Evolutionary conservation across 2,797 vertebrate genomes (phyloP).

Genomic region (Sebastes itinus): DNA sequence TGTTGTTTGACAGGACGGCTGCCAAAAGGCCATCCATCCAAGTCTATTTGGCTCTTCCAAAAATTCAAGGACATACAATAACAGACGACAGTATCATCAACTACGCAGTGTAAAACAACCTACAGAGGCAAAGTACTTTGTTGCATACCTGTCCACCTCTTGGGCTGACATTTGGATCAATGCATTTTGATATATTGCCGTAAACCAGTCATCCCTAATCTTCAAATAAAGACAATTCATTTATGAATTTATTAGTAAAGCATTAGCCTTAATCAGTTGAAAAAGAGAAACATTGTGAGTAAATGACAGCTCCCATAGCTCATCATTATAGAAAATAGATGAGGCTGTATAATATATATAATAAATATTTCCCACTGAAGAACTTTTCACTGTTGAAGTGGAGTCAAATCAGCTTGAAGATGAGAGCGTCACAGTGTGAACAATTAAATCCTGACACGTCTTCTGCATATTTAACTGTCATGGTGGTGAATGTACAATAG

Average conservation of each 20-base stretch:
- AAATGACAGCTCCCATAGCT: conserved; percentile 3
- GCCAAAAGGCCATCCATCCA: conserved; percentile 43
- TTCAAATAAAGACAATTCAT: background rate
- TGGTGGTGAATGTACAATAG: conserved; percentile 25
- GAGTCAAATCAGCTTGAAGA: conserved; percentile 50
- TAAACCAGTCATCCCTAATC: background rate
- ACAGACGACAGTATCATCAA: conserved; percentile 15
- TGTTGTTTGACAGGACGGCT: conserved; percentile 22
- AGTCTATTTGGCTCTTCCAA: conserved; percentile 6
- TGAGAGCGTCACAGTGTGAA: conserved; percentile 41
- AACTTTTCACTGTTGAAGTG: conserved; percentile 30
- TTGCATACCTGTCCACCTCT: background rate
- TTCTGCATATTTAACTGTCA: conserved; percentile 48
- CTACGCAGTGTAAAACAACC: background rate
- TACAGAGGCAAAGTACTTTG: background rate
- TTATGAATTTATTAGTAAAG: background rate
- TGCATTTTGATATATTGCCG: background rate
- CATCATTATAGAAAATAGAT: conserved; percentile 13
- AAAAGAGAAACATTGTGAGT: background rate
- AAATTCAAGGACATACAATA: conserved; percentile 7
- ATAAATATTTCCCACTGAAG: conserved; percentile 5
- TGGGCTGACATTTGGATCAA: background rate
- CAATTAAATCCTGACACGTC: conserved; percentile 49
- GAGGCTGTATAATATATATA: background rate
- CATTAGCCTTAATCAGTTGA: background rate